Evolutionary conservation across 2,797 vertebrate species (phyloP).

Genomic region (Miopithecus talapoin): DNA sequence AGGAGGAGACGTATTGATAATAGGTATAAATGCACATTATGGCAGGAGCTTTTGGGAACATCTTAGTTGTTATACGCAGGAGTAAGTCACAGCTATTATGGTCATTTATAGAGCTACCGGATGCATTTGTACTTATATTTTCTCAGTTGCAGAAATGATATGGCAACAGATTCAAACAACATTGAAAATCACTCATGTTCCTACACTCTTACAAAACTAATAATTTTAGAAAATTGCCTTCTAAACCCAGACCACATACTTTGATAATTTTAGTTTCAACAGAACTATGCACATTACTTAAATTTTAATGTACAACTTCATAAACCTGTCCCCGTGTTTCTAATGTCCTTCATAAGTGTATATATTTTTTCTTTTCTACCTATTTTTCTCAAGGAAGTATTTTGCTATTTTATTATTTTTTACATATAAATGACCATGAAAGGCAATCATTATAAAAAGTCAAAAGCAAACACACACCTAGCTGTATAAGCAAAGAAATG

Average conservation of each 20-base stretch:
- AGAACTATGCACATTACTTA: not conserved
- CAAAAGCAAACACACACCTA: not conserved
- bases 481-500: not conserved
- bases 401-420: not conserved
- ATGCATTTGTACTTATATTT: not conserved
- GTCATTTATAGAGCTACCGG: not conserved
- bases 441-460: not conserved
- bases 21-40: not conserved
- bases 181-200: not conserved
- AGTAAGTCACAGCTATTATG: not conserved
- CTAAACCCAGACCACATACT: not conserved
- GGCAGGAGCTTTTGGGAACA: not conserved
- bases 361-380: not conserved
- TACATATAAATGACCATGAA: not conserved
- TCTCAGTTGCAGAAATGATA: not conserved
- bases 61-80: not conserved
- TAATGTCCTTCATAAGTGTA: not conserved
- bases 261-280: not conserved
- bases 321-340: not conserved
- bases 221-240: not conserved
- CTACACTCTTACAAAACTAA: not conserved
- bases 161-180: not conserved
- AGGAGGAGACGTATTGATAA: not conserved
- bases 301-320: not conserved
- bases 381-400: not conserved